Percentiles rank a stretch among this genome's conserved stretches.
phyloP scores from a whole-genome alignment of 1,140 invertebrate species.

The Leptoteleia sp. region DNA sequence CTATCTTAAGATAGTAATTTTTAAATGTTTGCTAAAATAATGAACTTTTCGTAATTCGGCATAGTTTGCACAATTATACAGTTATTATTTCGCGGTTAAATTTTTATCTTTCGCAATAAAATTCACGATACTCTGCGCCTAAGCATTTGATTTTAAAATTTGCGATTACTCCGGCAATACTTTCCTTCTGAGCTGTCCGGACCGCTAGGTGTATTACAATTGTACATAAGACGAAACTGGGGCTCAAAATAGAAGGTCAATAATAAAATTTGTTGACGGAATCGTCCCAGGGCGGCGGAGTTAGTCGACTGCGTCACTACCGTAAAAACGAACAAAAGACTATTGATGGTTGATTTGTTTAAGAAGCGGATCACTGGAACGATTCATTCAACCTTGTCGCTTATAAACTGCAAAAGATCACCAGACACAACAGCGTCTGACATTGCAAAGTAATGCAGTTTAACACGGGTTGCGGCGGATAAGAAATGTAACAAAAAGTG shows the following conservation, averaged over 20 bases:
- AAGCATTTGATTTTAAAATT: background rate
- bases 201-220: slow-evolving; percentile 3
- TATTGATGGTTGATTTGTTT: slow-evolving; percentile 63
- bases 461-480: slow-evolving; percentile 33
- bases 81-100: too few species aligned
- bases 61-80: too few species aligned
- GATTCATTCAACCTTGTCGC: slow-evolving; percentile 64
- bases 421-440: slow-evolving; percentile 50
- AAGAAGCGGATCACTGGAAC: slow-evolving; percentile 66
- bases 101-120: background rate
- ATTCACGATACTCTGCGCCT: too few species aligned
- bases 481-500: slow-evolving; percentile 43
- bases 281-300: slow-evolving; percentile 11
- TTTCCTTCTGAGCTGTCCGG: too few species aligned
- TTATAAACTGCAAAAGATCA: slow-evolving; percentile 55
- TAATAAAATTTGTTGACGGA: slow-evolving; percentile 48
- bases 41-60: too few species aligned
- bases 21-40: too few species aligned
- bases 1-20: too few species aligned
- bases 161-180: too few species aligned
- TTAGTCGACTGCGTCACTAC: slow-evolving; percentile 45
- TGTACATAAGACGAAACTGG: slow-evolving; percentile 11
- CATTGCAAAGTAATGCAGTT: slow-evolving; percentile 49
- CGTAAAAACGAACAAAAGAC: slow-evolving; percentile 60
- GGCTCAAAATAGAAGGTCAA: slow-evolving; percentile 13